These are phyloP conservation scores for Prolemur simus DNA, from an alignment of 2,113 vertebrate species.

Conservation along the genomic window DNA sequence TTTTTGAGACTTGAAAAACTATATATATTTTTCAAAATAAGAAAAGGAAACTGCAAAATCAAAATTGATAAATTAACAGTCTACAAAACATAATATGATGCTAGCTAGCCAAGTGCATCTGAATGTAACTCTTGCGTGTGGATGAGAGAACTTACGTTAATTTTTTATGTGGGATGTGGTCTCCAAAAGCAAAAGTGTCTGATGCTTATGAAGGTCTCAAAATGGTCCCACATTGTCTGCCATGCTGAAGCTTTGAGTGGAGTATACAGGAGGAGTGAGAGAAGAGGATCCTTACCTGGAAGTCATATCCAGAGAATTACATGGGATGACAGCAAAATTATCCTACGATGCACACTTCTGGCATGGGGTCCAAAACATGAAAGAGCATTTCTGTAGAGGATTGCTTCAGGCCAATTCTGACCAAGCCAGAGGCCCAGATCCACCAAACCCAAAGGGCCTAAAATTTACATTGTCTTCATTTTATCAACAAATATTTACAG, in stretches of 20 bases:
- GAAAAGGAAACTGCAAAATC: not conserved
- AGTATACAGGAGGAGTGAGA: not conserved
- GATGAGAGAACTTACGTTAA: not conserved
- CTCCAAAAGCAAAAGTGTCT: not conserved
- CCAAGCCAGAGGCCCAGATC: not conserved
- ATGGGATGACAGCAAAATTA: not conserved
- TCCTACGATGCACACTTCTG: not conserved
- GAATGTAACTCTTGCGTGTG: not conserved
- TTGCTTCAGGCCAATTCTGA: not conserved
- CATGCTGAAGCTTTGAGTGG: not conserved
- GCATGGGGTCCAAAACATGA: not conserved
- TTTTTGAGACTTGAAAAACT: not conserved
- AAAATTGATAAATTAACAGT: slow-evolving; percentile 8
- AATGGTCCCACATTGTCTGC: not conserved
- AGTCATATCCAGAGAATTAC: not conserved
- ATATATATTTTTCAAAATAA: not conserved
- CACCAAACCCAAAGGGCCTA: not conserved
- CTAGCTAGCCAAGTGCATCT: not conserved
- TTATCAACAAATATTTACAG: not conserved
- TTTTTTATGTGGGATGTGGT: not conserved
- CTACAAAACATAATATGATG: not conserved
- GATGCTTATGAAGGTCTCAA: not conserved
- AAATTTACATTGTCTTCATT: not conserved
- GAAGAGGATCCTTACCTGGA: not conserved
- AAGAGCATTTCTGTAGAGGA: not conserved